Evolutionary conservation across 2,113 vertebrate genomes (phyloP).

Genomic region (Scomber japonicus): DNA sequence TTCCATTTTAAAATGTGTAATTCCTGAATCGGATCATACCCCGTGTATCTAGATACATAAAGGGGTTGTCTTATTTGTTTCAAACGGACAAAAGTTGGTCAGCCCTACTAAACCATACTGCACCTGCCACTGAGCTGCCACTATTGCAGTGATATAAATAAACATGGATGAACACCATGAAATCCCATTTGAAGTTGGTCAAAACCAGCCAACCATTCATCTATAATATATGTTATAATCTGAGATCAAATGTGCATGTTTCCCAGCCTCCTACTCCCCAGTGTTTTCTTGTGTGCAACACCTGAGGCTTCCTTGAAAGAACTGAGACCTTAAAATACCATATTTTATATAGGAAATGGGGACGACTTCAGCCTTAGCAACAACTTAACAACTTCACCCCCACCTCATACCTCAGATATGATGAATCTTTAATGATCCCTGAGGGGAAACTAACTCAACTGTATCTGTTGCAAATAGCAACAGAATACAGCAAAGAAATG

Average conservation of each 20-base stretch:
- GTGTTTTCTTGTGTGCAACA: conserved; percentile 32
- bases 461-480: conserved; percentile 27
- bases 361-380: conserved; percentile 8
- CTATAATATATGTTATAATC: conserved; percentile 25
- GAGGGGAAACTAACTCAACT: conserved; percentile 10
- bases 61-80: too few species aligned
- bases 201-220: conserved; percentile 19
- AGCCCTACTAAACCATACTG: neutral
- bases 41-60: too few species aligned
- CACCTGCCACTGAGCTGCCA: conserved; percentile 2
- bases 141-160: conserved; percentile 17
- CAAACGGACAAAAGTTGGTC: neutral
- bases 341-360: conserved; percentile 6
- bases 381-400: conserved; percentile 38
- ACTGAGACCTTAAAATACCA: neutral
- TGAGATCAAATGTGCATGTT: conserved; percentile 20
- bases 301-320: conserved; percentile 40
- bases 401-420: conserved; percentile 25
- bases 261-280: conserved; percentile 14
- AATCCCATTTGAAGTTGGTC: conserved; percentile 40
- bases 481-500: neutral
- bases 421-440: conserved; percentile 43
- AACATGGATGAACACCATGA: conserved; percentile 14
- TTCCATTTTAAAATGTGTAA: too few species aligned
- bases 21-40: too few species aligned